A percentile compares a stretch with the other conserved stretches of the same genome.
These are phyloP conservation scores for Vipera ursinii DNA, from an alignment of 2,797 vertebrate genomes.

Conservation along the genomic window DNA sequence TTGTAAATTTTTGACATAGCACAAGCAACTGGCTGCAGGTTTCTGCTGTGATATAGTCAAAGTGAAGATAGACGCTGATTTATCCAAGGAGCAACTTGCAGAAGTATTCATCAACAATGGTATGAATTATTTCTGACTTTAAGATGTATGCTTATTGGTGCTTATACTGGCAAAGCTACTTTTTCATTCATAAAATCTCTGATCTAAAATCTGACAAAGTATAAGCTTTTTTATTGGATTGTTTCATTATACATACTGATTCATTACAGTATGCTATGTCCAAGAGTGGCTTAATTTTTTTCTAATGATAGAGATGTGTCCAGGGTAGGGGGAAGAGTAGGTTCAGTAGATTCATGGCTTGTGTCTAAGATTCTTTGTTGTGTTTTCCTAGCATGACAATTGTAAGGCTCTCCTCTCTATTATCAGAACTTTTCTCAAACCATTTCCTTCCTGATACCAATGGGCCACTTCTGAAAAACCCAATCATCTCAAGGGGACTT, in stretches of 20 bases:
- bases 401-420: not conserved
- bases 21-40: constrained; percentile 83
- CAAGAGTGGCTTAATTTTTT: not conserved
- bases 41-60: constrained; percentile 83
- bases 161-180: not conserved
- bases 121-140: constrained; percentile 63
- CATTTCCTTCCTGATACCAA: not conserved
- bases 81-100: constrained; percentile 89
- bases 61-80: constrained; percentile 83
- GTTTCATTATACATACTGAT: not conserved
- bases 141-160: not conserved
- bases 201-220: not conserved
- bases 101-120: constrained; percentile 87
- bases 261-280: not conserved
- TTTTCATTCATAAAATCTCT: not conserved
- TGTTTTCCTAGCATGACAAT: not conserved
- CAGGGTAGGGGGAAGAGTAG: not conserved
- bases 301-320: not conserved
- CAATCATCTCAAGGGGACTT: not conserved
- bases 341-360: not conserved
- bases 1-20: constrained; percentile 71
- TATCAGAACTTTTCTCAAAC: not conserved
- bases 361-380: not conserved
- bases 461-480: not conserved
- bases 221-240: not conserved